Percentiles rank a stretch among this genome's conserved stretches.
phyloP scores from a whole-genome alignment of 2,888 invertebrate species.

The Temnothorax rugatulus region DNA sequence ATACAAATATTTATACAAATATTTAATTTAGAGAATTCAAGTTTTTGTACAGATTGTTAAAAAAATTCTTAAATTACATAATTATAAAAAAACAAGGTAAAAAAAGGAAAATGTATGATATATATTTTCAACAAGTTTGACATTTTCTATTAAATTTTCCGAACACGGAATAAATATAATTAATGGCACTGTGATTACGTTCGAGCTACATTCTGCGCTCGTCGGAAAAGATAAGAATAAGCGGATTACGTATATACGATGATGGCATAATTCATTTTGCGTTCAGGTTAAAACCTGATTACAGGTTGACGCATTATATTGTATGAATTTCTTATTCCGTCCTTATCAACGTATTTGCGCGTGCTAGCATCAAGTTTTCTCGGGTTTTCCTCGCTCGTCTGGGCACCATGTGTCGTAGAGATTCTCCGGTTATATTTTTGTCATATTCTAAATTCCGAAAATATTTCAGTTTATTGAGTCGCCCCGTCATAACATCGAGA shows the following conservation, averaged over 20 bases:
- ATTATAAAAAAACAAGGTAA: background rate
- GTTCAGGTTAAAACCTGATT: background rate
- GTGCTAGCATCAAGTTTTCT: background rate
- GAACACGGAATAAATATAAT: background rate
- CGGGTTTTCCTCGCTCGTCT: background rate
- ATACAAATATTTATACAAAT: background rate
- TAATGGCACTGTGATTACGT: constrained; percentile 1
- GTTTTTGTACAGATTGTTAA: background rate
- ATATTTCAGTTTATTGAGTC: background rate
- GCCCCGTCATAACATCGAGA: background rate
- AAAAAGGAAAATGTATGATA: background rate
- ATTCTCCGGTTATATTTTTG: background rate
- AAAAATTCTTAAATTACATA: background rate
- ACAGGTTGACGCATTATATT: background rate
- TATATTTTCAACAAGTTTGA: background rate
- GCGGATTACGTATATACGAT: background rate
- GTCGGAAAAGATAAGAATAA: constrained; percentile 11
- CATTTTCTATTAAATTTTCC: constrained; percentile 26
- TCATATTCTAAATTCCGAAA: constrained; percentile 9
- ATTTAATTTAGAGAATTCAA: background rate
- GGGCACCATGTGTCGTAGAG: background rate
- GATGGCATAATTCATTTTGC: background rate
- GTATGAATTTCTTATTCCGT: background rate
- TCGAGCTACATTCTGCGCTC: background rate
- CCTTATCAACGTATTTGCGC: constrained; percentile 5